Evolutionary conservation across 1,140 invertebrate species (phyloP).

Genomic region (Drosophila pseudoobscura): DNA sequence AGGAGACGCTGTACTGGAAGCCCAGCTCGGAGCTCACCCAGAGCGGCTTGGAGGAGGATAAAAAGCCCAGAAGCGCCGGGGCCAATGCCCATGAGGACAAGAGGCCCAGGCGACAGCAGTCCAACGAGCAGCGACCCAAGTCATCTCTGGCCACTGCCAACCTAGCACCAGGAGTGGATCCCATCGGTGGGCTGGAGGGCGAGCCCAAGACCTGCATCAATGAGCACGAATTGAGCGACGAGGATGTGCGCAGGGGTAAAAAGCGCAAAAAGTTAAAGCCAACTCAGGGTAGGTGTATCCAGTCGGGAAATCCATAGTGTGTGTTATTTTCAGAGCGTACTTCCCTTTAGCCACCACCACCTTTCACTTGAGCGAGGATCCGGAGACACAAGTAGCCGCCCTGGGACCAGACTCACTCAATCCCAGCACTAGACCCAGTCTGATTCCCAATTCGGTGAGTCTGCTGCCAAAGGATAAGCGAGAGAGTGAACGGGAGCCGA

Average conservation of each 20-base stretch:
- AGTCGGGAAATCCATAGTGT: too few species aligned
- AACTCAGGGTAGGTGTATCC: conserved; percentile 47
- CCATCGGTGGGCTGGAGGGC: conserved; percentile 23
- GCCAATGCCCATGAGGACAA: conserved; percentile 70
- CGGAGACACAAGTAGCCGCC: conserved; percentile 81
- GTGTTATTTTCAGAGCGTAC: background rate
- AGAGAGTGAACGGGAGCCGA: conserved; percentile 59
- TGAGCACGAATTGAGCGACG: conserved; percentile 68
- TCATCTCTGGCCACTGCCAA: conserved; percentile 67
- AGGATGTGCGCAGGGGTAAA: conserved; percentile 72
- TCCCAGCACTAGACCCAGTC: conserved; percentile 77
- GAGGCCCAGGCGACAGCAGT: conserved; percentile 58
- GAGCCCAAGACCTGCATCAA: conserved; percentile 77
- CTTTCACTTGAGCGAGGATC: conserved; percentile 79
- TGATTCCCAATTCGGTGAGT: conserved; percentile 71
- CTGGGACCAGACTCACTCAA: conserved; percentile 80
- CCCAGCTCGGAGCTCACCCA: conserved; percentile 80
- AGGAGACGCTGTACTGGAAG: conserved; percentile 82
- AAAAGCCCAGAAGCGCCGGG: conserved; percentile 70
- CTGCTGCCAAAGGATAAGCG: conserved; percentile 71
- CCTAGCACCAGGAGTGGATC: conserved; percentile 36
- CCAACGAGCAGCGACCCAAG: conserved; percentile 71
- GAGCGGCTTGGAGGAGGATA: conserved; percentile 62
- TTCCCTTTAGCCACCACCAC: conserved; percentile 65
- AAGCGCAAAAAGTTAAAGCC: conserved; percentile 78